Conservation (phyloP, 1,140 invertebrate species). For the Drosophila subobscura region DNA sequence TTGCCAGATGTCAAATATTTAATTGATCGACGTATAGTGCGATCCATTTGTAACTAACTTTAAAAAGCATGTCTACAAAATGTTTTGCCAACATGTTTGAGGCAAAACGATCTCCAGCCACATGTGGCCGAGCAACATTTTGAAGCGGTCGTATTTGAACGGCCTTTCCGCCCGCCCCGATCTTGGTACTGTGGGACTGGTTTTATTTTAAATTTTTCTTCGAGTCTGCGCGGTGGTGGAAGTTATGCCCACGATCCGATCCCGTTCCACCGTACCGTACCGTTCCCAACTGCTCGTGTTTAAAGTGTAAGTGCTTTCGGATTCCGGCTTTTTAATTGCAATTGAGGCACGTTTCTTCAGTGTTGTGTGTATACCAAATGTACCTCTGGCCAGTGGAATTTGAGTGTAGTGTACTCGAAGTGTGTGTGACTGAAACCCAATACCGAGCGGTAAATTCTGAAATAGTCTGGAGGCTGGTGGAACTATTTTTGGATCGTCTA, state of each 20-base stretch:
- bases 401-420: constrained; percentile 27
- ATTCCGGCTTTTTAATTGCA: constrained; percentile 79
- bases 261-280: constrained; percentile 1
- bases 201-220: constrained; percentile 64
- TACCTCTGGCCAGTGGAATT: constrained; percentile 1
- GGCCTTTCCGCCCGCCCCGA: constrained; percentile 17
- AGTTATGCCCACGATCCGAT: constrained; percentile 47
- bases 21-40: no score
- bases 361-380: constrained; percentile 20
- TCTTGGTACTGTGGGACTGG: no score
- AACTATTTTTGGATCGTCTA: constrained; percentile 28
- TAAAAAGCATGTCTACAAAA: no score
- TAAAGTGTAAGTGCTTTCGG: constrained; percentile 69
- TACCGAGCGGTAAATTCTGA: not conserved
- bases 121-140: not conserved
- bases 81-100: no score
- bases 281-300: constrained; percentile 44
- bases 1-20: no score
- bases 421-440: constrained; percentile 51
- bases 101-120: no score
- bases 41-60: no score
- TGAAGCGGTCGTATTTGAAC: constrained; percentile 12
- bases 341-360: constrained; percentile 66
- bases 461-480: constrained; percentile 2
- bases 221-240: constrained; percentile 62